A percentile compares a stretch with the other conserved stretches of the same genome.
These are phyloP conservation scores for Seriola dumerili DNA, from an alignment of 2,113 vertebrate species.

Conservation along the genomic window DNA sequence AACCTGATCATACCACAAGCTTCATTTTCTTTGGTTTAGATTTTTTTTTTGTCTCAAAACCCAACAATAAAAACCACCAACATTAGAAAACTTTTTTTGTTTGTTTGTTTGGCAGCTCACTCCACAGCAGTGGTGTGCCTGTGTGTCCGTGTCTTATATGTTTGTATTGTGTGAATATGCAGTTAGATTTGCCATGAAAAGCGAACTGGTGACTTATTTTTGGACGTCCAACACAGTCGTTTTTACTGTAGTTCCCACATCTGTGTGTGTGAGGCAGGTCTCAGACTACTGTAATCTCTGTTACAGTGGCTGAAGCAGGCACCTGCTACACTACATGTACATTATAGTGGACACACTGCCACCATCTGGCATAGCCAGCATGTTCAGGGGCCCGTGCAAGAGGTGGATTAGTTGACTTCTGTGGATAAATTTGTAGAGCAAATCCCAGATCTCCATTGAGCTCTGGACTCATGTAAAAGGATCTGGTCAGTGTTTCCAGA, in stretches of 20 bases:
- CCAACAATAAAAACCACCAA: not conserved
- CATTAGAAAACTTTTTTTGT: no score
- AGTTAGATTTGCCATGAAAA: not conserved
- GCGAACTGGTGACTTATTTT: not conserved
- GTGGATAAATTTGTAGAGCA: not conserved
- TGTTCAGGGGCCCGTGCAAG: slow-evolving; percentile 6
- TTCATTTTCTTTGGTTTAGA: not conserved
- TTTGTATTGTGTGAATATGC: not conserved
- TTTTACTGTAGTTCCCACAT: not conserved
- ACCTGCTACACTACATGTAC: slow-evolving; percentile 1
- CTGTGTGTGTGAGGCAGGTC: not conserved
- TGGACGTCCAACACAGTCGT: not conserved
- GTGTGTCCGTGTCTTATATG: not conserved
- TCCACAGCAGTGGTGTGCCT: not conserved
- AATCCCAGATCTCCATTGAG: not conserved
- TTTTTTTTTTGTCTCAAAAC: not conserved
- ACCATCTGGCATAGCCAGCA: slow-evolving; percentile 60
- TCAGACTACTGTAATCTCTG: slow-evolving; percentile 2
- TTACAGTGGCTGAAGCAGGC: slow-evolving; percentile 6
- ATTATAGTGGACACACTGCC: slow-evolving; percentile 71
- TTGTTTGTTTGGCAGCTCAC: not conserved
- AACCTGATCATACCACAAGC: not conserved
- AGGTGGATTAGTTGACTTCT: slow-evolving; percentile 9
- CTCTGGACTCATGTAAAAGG: not conserved
- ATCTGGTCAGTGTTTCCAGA: not conserved